These are phyloP conservation scores for Mechanitis messenoides DNA, from an alignment of 2,888 invertebrate species.

Conservation along the genomic window DNA sequence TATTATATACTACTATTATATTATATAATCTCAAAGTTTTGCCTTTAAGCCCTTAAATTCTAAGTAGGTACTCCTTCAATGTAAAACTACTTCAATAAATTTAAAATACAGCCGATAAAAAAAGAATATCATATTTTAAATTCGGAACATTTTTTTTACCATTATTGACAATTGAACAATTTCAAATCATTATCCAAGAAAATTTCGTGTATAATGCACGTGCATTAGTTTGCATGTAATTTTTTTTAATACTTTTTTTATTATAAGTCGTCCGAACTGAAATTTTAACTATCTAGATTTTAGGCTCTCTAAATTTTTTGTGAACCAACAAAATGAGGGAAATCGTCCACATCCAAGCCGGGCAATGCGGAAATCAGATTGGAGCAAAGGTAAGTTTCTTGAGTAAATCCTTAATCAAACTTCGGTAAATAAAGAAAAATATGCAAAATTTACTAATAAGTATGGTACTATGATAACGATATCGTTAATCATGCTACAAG, in stretches of 20 bases:
- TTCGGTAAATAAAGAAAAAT: too few relatives aligned
- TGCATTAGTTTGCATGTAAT: slow-evolving; percentile 27
- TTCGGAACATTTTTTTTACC: slow-evolving; percentile 11
- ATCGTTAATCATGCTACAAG: too few relatives aligned
- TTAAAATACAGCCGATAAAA: too few relatives aligned
- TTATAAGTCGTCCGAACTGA: slow-evolving; percentile 37
- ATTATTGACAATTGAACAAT: slow-evolving; percentile 10
- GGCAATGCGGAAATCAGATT: slow-evolving; percentile 81
- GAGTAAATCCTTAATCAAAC: too few relatives aligned
- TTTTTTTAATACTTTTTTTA: slow-evolving; percentile 42
- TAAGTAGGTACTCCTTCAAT: too few relatives aligned
- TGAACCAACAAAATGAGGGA: slow-evolving; percentile 81
- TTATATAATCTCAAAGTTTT: too few relatives aligned
- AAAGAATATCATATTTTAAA: slow-evolving; percentile 11
- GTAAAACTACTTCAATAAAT: too few relatives aligned
- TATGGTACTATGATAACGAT: too few relatives aligned
- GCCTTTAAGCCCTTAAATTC: too few relatives aligned
- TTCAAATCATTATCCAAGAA: slow-evolving; percentile 20
- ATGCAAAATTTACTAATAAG: too few relatives aligned
- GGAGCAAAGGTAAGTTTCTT: slow-evolving; percentile 70
- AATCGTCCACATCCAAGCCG: slow-evolving; percentile 86
- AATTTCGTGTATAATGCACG: slow-evolving; percentile 29
- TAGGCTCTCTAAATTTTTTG: slow-evolving; percentile 29
- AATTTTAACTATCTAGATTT: slow-evolving; percentile 27
- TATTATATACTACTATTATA: too few relatives aligned